Evolutionary conservation across 1,140 invertebrate species (phyloP).

Genomic region (Armadillidium nasatum): DNA sequence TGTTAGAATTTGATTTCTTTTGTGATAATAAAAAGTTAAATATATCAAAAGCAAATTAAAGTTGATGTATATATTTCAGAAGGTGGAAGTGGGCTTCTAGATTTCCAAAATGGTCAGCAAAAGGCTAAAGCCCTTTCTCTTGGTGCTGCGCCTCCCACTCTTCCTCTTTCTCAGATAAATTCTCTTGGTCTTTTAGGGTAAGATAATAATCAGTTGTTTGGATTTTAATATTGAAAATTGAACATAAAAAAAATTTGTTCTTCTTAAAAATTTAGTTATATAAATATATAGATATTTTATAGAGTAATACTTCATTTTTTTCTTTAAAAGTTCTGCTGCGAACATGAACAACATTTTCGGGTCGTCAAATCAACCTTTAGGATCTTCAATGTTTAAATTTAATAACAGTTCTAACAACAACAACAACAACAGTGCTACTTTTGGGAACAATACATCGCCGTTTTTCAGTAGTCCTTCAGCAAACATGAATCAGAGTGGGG

Average conservation of each 20-base stretch:
- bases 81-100: background rate
- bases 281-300: background rate
- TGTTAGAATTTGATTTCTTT: no score
- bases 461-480: background rate
- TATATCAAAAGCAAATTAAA: no score
- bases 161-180: background rate
- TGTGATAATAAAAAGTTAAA: no score
- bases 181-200: background rate
- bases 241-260: no score
- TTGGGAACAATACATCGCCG: background rate
- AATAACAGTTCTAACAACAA: background rate
- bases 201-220: background rate
- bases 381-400: background rate
- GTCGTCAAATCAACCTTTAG: background rate
- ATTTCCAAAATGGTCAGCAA: slow-evolving; percentile 10
- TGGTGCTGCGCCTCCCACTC: slow-evolving; percentile 12
- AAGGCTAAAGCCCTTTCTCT: slow-evolving; percentile 1
- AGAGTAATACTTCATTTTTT: no score
- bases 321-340: background rate
- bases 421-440: background rate
- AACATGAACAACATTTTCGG: background rate
- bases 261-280: background rate
- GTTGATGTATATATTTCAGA: background rate
- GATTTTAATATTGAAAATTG: no score
- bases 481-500: background rate